phyloP scores from a whole-genome alignment of 2,113 vertebrate species.

The Marmota monax region DNA sequence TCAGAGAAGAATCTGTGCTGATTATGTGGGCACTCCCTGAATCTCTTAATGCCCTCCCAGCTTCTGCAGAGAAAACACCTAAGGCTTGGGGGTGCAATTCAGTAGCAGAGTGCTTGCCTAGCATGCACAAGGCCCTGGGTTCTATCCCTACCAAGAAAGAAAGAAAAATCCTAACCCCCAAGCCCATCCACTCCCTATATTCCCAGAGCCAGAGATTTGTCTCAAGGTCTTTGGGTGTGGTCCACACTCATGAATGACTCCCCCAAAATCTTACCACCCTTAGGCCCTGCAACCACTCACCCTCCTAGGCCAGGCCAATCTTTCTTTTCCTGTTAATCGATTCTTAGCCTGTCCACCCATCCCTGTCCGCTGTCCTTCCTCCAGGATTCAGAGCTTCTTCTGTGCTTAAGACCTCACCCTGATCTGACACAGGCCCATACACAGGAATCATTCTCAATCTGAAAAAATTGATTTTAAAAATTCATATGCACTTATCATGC shows the following conservation, averaged over 20 bases:
- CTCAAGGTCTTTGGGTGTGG: neutral
- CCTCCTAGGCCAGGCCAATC: neutral
- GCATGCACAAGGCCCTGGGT: no score
- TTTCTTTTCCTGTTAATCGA: neutral
- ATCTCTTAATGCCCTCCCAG: neutral
- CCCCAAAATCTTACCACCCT: neutral
- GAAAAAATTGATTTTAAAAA: neutral
- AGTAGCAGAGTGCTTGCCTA: no score
- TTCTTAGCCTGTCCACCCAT: neutral
- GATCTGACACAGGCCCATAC: neutral
- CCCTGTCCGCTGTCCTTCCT: neutral
- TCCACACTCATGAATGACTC: neutral
- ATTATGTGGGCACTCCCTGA: neutral
- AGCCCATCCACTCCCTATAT: neutral
- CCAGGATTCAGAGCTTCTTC: neutral
- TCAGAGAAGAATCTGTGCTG: neutral
- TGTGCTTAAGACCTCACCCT: neutral
- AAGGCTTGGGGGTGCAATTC: no score
- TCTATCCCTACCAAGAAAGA: no score
- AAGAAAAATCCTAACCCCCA: neutral
- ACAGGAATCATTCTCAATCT: neutral
- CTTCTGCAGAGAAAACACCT: neutral
- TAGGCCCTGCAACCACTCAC: neutral
- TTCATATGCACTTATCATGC: neutral
- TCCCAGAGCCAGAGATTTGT: neutral